Conservation (phyloP, 2,797 vertebrate genomes). For the Clarias pachynema region DNA sequence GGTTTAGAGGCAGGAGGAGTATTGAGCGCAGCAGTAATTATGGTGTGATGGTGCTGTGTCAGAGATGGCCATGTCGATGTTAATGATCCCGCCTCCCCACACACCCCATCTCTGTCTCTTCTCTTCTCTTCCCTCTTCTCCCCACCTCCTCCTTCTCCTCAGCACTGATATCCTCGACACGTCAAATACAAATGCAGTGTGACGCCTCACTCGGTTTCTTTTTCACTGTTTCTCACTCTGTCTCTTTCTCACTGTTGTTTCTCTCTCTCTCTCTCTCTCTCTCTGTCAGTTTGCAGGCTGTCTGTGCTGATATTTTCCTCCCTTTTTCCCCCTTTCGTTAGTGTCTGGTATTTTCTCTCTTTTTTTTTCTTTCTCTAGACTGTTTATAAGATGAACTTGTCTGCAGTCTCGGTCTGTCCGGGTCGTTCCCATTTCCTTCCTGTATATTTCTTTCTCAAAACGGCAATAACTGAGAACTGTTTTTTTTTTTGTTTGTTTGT, state of each 20-base stretch:
- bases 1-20: constrained; percentile 45
- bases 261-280: neutral
- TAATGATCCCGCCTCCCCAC: constrained; percentile 55
- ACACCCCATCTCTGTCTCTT: constrained; percentile 28
- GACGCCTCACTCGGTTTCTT: neutral
- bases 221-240: neutral
- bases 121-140: constrained; percentile 9
- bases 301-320: neutral
- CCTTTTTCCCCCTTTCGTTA: neutral
- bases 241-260: neutral
- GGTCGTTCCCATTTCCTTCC: neutral
- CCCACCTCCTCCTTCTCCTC: constrained; percentile 1
- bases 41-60: constrained; percentile 57
- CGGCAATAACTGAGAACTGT: neutral
- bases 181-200: constrained; percentile 17
- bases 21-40: constrained; percentile 56
- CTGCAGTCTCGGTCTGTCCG: neutral
- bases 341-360: constrained; percentile 11
- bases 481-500: neutral
- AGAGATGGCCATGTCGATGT: constrained; percentile 56
- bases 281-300: neutral
- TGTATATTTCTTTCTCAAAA: neutral
- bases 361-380: neutral
- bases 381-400: neutral
- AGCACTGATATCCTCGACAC: constrained; percentile 19